Percentiles rank a stretch among this genome's conserved stretches.
These are phyloP conservation scores for Cataglyphis altisquamis DNA, from an alignment of 2,888 invertebrate genomes.

Conservation along the genomic window DNA sequence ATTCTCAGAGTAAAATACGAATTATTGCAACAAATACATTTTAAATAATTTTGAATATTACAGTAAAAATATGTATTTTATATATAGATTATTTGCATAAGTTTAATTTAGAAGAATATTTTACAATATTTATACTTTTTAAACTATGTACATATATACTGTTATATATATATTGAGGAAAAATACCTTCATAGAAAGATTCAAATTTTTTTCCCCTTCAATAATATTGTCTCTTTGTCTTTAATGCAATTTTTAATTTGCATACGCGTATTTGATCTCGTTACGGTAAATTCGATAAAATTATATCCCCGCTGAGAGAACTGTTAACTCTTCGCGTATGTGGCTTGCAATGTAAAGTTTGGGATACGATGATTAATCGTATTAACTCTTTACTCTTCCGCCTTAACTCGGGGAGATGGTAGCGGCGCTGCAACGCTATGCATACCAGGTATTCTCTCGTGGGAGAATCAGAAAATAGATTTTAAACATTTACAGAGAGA, in stretches of 20 bases:
- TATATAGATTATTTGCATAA: neutral
- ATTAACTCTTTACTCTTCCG: slow-evolving; percentile 5
- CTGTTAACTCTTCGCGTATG: neutral
- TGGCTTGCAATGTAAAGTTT: neutral
- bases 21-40: neutral
- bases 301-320: neutral
- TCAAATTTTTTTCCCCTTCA: neutral
- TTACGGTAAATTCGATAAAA: neutral
- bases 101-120: neutral
- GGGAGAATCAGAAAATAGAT: neutral
- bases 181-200: neutral
- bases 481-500: neutral
- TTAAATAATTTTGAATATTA: neutral
- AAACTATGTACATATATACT: no score
- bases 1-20: neutral
- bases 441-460: neutral
- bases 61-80: neutral
- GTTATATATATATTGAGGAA: neutral
- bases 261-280: neutral
- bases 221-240: neutral
- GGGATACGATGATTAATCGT: neutral
- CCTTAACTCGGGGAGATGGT: neutral
- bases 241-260: neutral
- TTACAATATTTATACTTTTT: neutral
- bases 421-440: neutral